Conservation (phyloP, 2,113 vertebrate genomes). For the Peromyscus polionotus region DNA sequence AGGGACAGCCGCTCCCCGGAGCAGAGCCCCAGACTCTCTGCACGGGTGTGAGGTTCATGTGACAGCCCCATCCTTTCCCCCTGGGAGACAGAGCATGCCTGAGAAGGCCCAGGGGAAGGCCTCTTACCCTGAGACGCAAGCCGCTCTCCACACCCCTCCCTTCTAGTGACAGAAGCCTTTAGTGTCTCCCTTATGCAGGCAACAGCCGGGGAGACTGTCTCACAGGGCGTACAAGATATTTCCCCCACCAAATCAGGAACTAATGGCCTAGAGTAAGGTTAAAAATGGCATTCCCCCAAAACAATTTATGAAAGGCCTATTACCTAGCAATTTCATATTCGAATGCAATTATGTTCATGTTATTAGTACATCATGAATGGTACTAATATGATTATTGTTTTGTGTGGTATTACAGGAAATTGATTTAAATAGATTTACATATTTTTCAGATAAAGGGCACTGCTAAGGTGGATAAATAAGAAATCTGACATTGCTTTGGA, state of each 20-base stretch:
- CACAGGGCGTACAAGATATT: neutral
- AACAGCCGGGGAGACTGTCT: neutral
- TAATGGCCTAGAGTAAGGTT: slow-evolving; percentile 42
- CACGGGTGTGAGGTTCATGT: neutral
- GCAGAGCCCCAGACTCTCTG: no score
- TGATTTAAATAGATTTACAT: slow-evolving; percentile 82
- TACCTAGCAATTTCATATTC: slow-evolving; percentile 79
- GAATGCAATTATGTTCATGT: slow-evolving; percentile 79
- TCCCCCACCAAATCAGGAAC: neutral
- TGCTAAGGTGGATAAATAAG: slow-evolving; percentile 51
- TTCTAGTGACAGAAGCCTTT: neutral
- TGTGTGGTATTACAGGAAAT: slow-evolving; percentile 78
- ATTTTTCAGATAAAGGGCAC: slow-evolving; percentile 74
- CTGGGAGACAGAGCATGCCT: rapidly evolving
- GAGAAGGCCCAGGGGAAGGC: neutral
- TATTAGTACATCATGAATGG: slow-evolving; percentile 79
- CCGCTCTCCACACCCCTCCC: neutral
- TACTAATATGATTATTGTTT: slow-evolving; percentile 81
- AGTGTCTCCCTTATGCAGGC: neutral
- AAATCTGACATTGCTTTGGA: neutral
- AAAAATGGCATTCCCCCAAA: slow-evolving; percentile 56
- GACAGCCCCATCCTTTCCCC: rapidly evolving
- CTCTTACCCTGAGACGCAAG: neutral
- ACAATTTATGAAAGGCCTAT: slow-evolving; percentile 77
- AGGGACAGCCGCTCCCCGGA: neutral